Evolutionary conservation across 2,113 vertebrate genomes (phyloP).

Genomic region (Tamias sibiricus): DNA sequence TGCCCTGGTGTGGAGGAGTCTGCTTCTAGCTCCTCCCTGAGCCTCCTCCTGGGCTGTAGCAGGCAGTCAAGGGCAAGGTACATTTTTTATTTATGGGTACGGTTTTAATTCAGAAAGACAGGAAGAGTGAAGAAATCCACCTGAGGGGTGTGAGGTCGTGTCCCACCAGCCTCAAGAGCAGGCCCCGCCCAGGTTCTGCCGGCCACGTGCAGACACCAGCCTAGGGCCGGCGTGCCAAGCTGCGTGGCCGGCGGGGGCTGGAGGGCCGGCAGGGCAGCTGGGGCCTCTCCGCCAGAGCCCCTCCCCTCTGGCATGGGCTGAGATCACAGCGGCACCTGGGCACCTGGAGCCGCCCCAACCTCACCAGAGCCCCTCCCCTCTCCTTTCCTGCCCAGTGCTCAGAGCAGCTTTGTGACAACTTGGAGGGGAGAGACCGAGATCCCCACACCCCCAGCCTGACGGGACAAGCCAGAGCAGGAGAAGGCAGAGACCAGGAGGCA

Average conservation of each 20-base stretch:
- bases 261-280: too few relatives aligned
- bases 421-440: neutral
- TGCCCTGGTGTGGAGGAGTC: neutral
- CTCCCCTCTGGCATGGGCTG: neutral
- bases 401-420: neutral
- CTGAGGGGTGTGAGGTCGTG: too few relatives aligned
- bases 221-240: neutral
- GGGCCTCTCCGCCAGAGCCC: neutral
- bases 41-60: neutral
- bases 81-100: fast-evolving
- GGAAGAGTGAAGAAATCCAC: neutral
- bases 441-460: neutral
- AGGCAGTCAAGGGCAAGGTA: neutral
- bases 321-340: neutral
- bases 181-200: neutral
- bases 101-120: neutral
- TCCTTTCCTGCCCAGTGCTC: neutral
- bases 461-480: neutral
- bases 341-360: neutral
- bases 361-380: neutral
- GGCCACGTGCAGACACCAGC: neutral
- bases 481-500: conserved; percentile 72
- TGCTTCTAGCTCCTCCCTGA: neutral
- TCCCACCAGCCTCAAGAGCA: neutral
- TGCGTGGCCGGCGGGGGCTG: neutral